Conservation (phyloP, 2,797 vertebrate genomes). For the Urocyon cinereoargenteus region DNA sequence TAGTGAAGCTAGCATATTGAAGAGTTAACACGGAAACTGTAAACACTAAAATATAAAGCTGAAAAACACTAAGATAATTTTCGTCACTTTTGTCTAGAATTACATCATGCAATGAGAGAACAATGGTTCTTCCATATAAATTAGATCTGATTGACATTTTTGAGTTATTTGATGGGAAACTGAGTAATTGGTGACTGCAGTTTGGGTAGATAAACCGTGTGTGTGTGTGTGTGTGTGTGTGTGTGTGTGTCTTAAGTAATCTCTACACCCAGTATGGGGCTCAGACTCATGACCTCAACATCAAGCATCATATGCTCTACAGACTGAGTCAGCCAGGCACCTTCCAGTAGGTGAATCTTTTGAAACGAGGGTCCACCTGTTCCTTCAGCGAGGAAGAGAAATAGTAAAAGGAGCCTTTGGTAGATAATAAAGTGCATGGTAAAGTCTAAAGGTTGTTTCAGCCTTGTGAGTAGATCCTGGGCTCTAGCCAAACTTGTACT, state of each 20-base stretch:
- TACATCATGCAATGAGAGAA: background rate
- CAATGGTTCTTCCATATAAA: background rate
- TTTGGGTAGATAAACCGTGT: background rate
- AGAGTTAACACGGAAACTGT: background rate
- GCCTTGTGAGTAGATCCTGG: background rate
- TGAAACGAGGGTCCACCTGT: background rate
- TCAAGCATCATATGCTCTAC: background rate
- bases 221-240: too few species aligned
- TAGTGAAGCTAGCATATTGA: background rate
- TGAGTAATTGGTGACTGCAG: background rate
- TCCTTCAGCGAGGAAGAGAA: background rate
- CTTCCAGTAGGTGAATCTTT: background rate
- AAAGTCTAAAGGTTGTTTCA: background rate
- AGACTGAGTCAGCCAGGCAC: background rate
- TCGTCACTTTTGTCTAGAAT: background rate
- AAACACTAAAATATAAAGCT: background rate
- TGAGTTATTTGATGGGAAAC: background rate
- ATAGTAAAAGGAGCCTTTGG: background rate
- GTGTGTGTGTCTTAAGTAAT: background rate
- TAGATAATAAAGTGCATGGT: background rate
- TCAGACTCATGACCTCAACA: background rate
- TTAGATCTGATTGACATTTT: background rate
- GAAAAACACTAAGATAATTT: conserved; percentile 11
- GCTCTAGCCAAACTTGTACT: background rate
- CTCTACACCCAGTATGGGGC: background rate